phyloP scores from a whole-genome alignment of 2,797 vertebrate species.

The Xiphophorus birchmanni region DNA sequence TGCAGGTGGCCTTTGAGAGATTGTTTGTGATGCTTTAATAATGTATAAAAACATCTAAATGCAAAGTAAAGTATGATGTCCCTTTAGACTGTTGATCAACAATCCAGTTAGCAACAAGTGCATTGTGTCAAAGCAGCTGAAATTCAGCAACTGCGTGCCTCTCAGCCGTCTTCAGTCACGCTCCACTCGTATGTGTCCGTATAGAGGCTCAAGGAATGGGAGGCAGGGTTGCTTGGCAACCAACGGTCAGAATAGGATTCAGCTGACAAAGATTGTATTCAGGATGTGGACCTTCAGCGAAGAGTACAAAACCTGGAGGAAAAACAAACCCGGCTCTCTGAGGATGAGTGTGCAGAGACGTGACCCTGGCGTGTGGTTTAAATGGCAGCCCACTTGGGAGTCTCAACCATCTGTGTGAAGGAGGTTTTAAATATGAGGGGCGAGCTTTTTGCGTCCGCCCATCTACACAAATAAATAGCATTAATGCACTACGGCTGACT shows the following conservation, averaged over 20 bases:
- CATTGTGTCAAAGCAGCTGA: conserved; percentile 32
- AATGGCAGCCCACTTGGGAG: conserved; percentile 62
- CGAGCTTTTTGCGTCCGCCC: conserved; percentile 20
- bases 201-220: conserved; percentile 74
- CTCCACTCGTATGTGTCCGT: conserved; percentile 50
- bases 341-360: conserved; percentile 56
- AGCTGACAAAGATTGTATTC: conserved; percentile 73
- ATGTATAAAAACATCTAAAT: neutral
- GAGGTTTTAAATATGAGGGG: conserved; percentile 27
- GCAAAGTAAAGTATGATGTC: conserved; percentile 25
- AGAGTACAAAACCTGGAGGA: conserved; percentile 72
- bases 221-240: conserved; percentile 83
- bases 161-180: conserved; percentile 55
- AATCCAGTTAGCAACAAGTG: conserved; percentile 59
- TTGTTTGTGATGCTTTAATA: neutral
- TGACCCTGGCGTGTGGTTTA: conserved; percentile 41
- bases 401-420: conserved; percentile 10
- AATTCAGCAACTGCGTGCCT: conserved; percentile 43
- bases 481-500: neutral
- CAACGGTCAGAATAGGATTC: conserved; percentile 67
- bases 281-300: conserved; percentile 67
- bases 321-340: conserved; percentile 66
- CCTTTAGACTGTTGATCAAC: conserved; percentile 37
- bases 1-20: neutral
- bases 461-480: conserved; percentile 8